Base-by-base conservation (phyloP, 2,888 invertebrate genomes). In the Desoria tigrina region DNA sequence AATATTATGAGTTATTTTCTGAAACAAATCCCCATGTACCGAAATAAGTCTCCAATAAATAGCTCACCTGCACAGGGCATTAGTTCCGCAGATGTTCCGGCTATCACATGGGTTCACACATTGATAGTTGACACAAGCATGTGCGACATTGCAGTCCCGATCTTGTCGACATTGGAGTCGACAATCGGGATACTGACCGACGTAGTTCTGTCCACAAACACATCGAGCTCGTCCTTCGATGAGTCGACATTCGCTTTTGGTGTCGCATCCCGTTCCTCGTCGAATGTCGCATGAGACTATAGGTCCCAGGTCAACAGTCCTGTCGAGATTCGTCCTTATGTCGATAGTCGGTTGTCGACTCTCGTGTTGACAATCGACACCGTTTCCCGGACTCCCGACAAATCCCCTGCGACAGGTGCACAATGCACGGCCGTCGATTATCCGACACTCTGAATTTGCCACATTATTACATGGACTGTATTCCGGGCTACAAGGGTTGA, bases 321-420 rank as follows among this genome's bases (percentile, higher is more conserved):
- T 24, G 7, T 14, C 27, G 9, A 4, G 7, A 6, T 18, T 23
- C n/a, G 18, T n/a, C 7, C 21, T 54, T 16, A 6, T 16, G 16
- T 56, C 23, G 21, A 9, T 42, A 39, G n/a, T 18, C 7, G 39
- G 37, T 32, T 51, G 21, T 21, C 39, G 57, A 32, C 28, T 50
- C 28, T 53, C 65, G 1, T 42, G n/a, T 27, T 65, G 65, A 50
- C 68, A 68, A 24, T 68, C 68, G 18, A 68, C 45, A 16, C 68
- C 68, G 49, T 56, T 63, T 1, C 54, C 57, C 14, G 71, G 66
- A 51, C 58, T 71, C 14, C 68, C 66, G 1, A 63, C 26, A 28
- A 66, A 71, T 0, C 71, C 71, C 16, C 63, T 42, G 45, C 63
- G 21, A 24, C 71, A 71, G 1, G 61, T 64, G 42, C 71, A 71